A percentile compares a stretch with the other conserved stretches of the same genome.
phyloP scores from a whole-genome alignment of 2,113 vertebrate genomes.

The Coreoperca whiteheadi region DNA sequence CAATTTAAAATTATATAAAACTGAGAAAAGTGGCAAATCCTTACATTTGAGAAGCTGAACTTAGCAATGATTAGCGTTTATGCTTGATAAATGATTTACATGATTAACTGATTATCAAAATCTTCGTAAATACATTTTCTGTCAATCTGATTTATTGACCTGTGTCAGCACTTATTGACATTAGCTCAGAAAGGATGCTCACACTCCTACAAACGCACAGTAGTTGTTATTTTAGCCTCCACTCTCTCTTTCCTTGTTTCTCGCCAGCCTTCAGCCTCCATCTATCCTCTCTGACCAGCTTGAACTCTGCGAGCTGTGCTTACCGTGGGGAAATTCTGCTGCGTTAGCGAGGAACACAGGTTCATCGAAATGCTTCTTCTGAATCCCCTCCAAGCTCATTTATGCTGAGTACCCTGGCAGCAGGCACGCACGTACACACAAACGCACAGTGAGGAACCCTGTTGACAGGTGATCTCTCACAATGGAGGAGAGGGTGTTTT shows the following conservation, averaged over 20 bases:
- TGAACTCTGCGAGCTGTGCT: slow-evolving; percentile 44
- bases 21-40: background rate
- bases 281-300: slow-evolving; percentile 23
- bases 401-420: slow-evolving; percentile 35
- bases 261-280: background rate
- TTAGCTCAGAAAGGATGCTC: background rate
- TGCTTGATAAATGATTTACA: background rate
- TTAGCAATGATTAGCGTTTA: background rate
- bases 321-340: slow-evolving; percentile 55
- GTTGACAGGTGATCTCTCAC: slow-evolving; percentile 68
- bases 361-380: slow-evolving; percentile 45
- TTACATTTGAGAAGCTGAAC: background rate
- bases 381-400: slow-evolving; percentile 64
- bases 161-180: background rate
- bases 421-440: slow-evolving; percentile 3
- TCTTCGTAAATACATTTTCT: background rate
- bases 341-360: slow-evolving; percentile 31
- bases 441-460: slow-evolving; percentile 10
- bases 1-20: background rate
- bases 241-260: background rate
- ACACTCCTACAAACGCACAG: background rate
- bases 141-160: background rate
- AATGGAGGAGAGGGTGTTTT: slow-evolving; percentile 19
- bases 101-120: background rate
- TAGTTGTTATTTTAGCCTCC: background rate